Percentiles rank a stretch among this genome's conserved stretches.
These are phyloP conservation scores for Syrista parreyssii DNA, from an alignment of 2,888 invertebrate species.

Conservation along the genomic window DNA sequence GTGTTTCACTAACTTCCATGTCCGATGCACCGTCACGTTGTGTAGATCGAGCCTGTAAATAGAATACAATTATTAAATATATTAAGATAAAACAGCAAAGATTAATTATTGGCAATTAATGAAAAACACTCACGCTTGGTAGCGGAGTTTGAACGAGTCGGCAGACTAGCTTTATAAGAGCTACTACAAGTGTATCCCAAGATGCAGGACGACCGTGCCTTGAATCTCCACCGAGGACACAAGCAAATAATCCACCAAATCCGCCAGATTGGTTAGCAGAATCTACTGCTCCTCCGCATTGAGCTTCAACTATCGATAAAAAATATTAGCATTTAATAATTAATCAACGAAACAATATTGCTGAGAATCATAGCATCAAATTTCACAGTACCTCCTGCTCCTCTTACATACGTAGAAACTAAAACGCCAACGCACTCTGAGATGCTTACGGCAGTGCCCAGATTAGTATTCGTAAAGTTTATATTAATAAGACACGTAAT, in stretches of 20 bases:
- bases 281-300: conserved; percentile 62
- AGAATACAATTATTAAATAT: neutral
- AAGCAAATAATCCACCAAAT: conserved; percentile 82
- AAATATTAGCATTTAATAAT: neutral
- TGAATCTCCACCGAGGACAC: conserved; percentile 74
- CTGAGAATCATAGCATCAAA: neutral
- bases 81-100: neutral
- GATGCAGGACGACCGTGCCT: conserved; percentile 76
- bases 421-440: conserved; percentile 76
- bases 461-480: conserved; percentile 76
- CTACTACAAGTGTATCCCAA: conserved; percentile 78
- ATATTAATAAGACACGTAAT: conserved; percentile 75
- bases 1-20: conserved; percentile 53
- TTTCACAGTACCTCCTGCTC: conserved; percentile 47
- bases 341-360: neutral
- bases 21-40: conserved; percentile 44
- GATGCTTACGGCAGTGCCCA: conserved; percentile 78
- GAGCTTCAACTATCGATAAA: conserved; percentile 52
- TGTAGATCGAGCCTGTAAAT: conserved; percentile 35
- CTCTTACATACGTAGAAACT: conserved; percentile 59
- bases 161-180: conserved; percentile 76
- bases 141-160: conserved; percentile 75
- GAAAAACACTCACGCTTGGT: conserved; percentile 61
- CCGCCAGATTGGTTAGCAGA: conserved; percentile 69
- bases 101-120: conserved; percentile 8